A percentile compares a stretch with the other conserved stretches of the same genome.
Conservation (phyloP, 1,140 invertebrate genomes). For the Drosophila setifemur region DNA sequence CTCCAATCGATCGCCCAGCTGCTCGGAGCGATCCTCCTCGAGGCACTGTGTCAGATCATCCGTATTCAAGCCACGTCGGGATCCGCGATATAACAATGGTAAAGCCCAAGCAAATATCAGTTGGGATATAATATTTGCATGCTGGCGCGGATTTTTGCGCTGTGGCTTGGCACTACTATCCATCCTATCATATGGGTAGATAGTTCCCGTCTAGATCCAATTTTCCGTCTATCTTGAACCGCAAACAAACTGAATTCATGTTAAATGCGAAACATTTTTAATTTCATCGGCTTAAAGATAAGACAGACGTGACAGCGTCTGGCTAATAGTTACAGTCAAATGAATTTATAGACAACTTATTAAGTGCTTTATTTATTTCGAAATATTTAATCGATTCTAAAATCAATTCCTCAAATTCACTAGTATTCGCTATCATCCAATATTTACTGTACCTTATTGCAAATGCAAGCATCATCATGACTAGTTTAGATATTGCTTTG, state of each 20-base stretch:
- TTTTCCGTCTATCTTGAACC: slow-evolving; percentile 2
- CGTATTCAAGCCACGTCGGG: slow-evolving; percentile 63
- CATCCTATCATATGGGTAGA: slow-evolving; percentile 53
- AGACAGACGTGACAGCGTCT: neutral
- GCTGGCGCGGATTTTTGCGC: slow-evolving; percentile 72
- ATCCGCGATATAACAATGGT: slow-evolving; percentile 76
- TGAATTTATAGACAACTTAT: neutral
- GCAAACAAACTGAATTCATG: neutral
- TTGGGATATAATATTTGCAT: slow-evolving; percentile 79
- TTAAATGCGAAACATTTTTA: slow-evolving; percentile 3
- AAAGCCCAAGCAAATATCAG: slow-evolving; percentile 81
- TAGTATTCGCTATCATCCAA: no score
- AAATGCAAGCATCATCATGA: neutral
- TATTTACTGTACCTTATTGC: neutral
- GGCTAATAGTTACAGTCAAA: neutral
- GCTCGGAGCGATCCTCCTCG: slow-evolving; percentile 73
- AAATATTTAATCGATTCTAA: neutral
- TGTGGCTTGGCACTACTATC: slow-evolving; percentile 75
- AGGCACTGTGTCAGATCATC: slow-evolving; percentile 80
- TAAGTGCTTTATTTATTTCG: neutral
- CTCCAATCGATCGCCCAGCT: slow-evolving; percentile 79
- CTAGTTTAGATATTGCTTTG: slow-evolving; percentile 1
- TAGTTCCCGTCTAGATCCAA: neutral
- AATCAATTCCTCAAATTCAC: no score
- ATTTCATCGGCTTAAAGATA: slow-evolving; percentile 4